Percentiles rank a stretch among this genome's conserved stretches.
These are phyloP conservation scores for Chrysaora quinquecirrha DNA, from an alignment of 30 jellyfish, hydroid and myxozoan genomes.

Conservation along the genomic window DNA sequence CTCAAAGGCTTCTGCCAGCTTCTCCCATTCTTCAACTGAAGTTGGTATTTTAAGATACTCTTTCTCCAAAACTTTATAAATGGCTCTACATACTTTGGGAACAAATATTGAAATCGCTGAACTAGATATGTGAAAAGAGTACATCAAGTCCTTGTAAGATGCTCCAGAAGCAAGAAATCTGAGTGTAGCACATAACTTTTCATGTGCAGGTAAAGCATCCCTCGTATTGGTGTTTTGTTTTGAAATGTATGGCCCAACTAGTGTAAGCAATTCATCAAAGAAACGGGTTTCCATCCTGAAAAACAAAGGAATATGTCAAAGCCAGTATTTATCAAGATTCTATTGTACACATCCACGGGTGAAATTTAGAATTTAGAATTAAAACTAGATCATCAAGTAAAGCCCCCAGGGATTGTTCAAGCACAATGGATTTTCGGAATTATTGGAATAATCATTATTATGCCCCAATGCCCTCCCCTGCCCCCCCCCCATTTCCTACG, in stretches of 20 bases:
- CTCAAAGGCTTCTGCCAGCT: conserved; percentile 43
- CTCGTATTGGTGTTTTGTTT: conserved; percentile 36
- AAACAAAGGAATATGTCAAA: not conserved
- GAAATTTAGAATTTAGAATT: conserved; percentile 36
- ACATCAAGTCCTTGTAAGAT: conserved; percentile 33
- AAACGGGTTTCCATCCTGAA: conserved; percentile 35
- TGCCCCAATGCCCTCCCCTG: conserved; percentile 1
- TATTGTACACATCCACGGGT: conserved; percentile 24
- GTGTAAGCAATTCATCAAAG: conserved; percentile 33
- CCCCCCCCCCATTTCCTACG: no score
- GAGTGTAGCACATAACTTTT: conserved; percentile 36
- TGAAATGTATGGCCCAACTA: conserved; percentile 32
- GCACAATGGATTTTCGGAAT: not conserved
- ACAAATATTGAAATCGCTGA: conserved; percentile 29
- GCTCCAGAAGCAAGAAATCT: conserved; percentile 54
- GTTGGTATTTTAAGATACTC: conserved; percentile 40
- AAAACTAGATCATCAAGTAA: conserved; percentile 34
- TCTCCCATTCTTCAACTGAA: conserved; percentile 45
- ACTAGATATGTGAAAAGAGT: conserved; percentile 23
- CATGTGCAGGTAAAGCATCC: conserved; percentile 36
- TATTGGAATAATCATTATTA: not conserved
- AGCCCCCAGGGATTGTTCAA: conserved; percentile 17
- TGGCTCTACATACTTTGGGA: conserved; percentile 41
- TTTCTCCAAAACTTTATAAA: conserved; percentile 26
- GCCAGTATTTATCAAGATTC: conserved; percentile 27